Conservation (phyloP, 2,888 invertebrate genomes). For the Sesamia inferens region DNA sequence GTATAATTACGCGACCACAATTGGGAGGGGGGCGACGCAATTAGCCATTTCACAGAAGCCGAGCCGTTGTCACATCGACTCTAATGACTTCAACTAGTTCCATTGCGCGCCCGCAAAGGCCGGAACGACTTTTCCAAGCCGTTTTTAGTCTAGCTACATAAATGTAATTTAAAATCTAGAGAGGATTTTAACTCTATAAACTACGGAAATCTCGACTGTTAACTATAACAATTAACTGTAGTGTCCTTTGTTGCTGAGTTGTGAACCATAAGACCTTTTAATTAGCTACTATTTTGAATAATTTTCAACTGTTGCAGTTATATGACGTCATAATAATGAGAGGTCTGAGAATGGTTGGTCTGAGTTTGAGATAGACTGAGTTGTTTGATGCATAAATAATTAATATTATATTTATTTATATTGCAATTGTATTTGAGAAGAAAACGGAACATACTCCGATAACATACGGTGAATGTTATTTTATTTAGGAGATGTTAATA, state of each 20-base stretch:
- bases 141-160: constrained; percentile 47
- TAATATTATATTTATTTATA: neutral
- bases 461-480: neutral
- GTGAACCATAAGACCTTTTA: constrained; percentile 31
- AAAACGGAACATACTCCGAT: neutral
- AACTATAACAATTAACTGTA: constrained; percentile 42
- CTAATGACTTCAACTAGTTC: constrained; percentile 69
- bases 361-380: neutral
- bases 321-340: neutral
- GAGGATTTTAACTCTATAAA: constrained; percentile 47
- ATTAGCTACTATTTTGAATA: constrained; percentile 13
- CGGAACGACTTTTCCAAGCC: constrained; percentile 59
- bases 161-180: constrained; percentile 54
- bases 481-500: neutral
- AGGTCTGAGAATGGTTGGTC: neutral
- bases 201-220: constrained; percentile 39
- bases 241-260: constrained; percentile 31
- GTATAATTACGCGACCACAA: constrained; percentile 74
- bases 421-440: neutral
- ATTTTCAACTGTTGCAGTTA: constrained; percentile 13
- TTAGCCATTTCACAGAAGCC: constrained; percentile 70
- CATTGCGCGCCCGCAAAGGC: constrained; percentile 60
- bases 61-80: constrained; percentile 70
- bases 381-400: neutral
- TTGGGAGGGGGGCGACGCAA: constrained; percentile 69